Conservation (phyloP, 2,888 invertebrate genomes). For the Pogonocherus hispidulus region DNA sequence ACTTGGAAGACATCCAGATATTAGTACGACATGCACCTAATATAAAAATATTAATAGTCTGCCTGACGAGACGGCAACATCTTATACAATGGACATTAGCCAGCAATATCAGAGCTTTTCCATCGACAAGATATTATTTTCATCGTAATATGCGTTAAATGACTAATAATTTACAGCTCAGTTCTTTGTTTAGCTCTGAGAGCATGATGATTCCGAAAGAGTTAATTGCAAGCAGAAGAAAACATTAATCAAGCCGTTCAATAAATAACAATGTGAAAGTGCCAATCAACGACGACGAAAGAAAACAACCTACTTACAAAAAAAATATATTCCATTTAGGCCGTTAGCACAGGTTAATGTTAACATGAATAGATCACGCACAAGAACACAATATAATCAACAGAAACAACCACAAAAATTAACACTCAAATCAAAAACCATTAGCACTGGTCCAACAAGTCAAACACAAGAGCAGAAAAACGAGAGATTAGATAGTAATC, state of each 20-base stretch:
- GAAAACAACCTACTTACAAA: slow-evolving; percentile 38
- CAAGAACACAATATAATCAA: slow-evolving; percentile 35
- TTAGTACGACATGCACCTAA: background rate
- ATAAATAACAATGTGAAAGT: slow-evolving; percentile 31
- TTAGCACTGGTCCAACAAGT: slow-evolving; percentile 39
- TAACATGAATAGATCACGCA: slow-evolving; percentile 40
- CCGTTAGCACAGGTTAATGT: slow-evolving; percentile 18
- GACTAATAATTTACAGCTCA: background rate
- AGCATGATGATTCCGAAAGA: no score
- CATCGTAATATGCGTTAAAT: background rate
- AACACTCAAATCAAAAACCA: slow-evolving; percentile 40
- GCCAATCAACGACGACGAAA: background rate
- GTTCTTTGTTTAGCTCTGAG: no score
- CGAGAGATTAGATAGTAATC: slow-evolving; percentile 41
- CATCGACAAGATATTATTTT: background rate
- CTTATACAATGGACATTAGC: background rate
- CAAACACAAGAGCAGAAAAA: slow-evolving; percentile 40
- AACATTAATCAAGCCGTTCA: background rate
- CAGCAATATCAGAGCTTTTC: background rate
- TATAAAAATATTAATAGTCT: slow-evolving; percentile 2
- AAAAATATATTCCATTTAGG: slow-evolving; percentile 47
- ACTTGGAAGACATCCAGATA: background rate
- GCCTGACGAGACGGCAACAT: background rate
- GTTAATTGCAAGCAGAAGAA: background rate
- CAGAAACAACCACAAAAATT: slow-evolving; percentile 42